A percentile compares a stretch with the other conserved stretches of the same genome.
These are phyloP conservation scores for Axis porcinus DNA, from an alignment of 2,113 vertebrate genomes.

Conservation along the genomic window DNA sequence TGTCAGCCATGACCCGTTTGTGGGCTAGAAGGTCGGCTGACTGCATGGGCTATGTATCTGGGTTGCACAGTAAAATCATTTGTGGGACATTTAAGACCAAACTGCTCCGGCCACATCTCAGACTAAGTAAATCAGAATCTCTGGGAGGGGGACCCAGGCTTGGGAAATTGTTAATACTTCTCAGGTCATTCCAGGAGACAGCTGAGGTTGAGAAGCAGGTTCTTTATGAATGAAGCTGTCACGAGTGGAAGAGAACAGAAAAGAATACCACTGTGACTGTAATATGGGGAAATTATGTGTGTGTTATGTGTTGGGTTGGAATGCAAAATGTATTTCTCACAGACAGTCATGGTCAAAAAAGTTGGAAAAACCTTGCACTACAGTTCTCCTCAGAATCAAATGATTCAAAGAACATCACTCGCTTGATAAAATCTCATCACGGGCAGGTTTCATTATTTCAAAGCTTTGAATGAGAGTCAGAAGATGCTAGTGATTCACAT, in stretches of 20 bases:
- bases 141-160: background rate
- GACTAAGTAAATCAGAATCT: background rate
- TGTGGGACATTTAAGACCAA: background rate
- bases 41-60: background rate
- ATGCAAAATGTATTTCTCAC: background rate
- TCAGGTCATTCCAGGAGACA: background rate
- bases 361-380: background rate
- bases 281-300: background rate
- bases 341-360: background rate
- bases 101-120: background rate
- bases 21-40: background rate
- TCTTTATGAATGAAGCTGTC: background rate
- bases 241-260: background rate
- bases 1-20: background rate
- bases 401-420: background rate
- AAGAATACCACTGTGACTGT: background rate
- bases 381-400: slow-evolving; percentile 3
- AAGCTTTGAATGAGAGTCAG: background rate
- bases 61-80: background rate
- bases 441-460: background rate
- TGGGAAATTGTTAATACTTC: background rate
- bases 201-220: background rate
- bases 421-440: background rate
- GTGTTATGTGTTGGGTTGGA: background rate
- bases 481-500: background rate